phyloP scores from a whole-genome alignment of 2,888 invertebrate species.

The Eristalis arbustorum region DNA sequence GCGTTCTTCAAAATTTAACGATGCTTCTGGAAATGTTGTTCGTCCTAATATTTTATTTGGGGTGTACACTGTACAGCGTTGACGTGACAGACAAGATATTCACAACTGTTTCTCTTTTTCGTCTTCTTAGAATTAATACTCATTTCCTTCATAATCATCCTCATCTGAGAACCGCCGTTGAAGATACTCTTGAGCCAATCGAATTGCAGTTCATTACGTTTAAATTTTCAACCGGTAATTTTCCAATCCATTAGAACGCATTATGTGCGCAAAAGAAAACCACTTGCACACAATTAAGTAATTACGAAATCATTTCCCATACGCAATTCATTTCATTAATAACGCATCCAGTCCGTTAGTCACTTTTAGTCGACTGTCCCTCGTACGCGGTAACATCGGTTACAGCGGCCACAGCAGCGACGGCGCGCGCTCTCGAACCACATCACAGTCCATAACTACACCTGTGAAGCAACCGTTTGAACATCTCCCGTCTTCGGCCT shows the following conservation, averaged over 20 bases:
- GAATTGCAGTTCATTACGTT: constrained; percentile 39
- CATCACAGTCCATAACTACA: neutral
- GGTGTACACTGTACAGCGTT: no score
- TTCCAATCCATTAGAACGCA: constrained; percentile 59
- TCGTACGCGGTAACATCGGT: neutral
- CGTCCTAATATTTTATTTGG: no score
- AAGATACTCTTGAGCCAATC: constrained; percentile 1
- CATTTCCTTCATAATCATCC: no score
- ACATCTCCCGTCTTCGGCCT: constrained; percentile 9
- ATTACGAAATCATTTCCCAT: constrained; percentile 60
- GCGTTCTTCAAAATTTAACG: no score
- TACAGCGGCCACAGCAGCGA: neutral
- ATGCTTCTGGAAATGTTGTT: no score
- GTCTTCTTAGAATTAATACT: no score
- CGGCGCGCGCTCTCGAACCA: neutral
- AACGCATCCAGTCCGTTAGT: constrained; percentile 62
- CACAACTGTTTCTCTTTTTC: no score
- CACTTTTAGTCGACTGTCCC: constrained; percentile 50
- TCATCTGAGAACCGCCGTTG: neutral
- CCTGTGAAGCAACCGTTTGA: neutral
- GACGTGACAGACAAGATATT: no score
- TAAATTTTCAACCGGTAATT: constrained; percentile 38
- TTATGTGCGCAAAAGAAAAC: constrained; percentile 49
- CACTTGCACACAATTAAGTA: constrained; percentile 64
- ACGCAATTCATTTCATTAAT: constrained; percentile 62